Base-by-base conservation (phyloP, 2,888 invertebrate genomes). In the Andrena chrysosceles region DNA sequence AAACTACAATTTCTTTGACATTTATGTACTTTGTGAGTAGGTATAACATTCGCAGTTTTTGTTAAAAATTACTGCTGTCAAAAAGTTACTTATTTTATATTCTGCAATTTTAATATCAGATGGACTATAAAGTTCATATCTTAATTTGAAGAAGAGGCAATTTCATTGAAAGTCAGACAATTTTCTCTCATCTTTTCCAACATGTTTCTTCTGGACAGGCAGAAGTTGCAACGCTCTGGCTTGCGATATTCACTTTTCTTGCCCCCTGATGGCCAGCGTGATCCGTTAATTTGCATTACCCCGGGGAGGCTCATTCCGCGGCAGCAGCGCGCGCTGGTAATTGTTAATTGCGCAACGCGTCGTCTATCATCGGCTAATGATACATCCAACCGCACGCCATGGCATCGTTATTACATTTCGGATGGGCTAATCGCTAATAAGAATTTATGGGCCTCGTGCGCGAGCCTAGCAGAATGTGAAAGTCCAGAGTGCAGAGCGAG, bases 341-440 rank as follows among this genome's bases (percentile, higher is more conserved):
- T 87, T 86, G 84, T 86, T 88, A 87, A 87, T 87, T 87, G 83
- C 83, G 86, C 79, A 87, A 87, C 75, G 72, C 77, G 60, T 86
- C 86, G 84, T 88, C 83, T 78, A 88, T 87, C 88, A 86, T 86
- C 81, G 83, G 76, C 81, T 87, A 88, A 87, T 88, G 89, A 86
- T 86, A 86, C 83, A 86, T 78, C 78, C 84, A 74, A 75, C 75
- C 72, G 83, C 84, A 63, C 81, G 52, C 72, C 52, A 62, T 35
- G 77, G 68, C 33, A 81, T 81, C 81, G 78, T 85, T 85, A 89
- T 86, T 85, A 85, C 87, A 89, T 86, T 90, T 89, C 83, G 86
- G 85, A 87, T 85, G 85, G 83, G 81, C 89, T 89, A 90, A 88
- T 89, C 87, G 84, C 85, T 88, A 87, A 89, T 90, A 86, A 80